phyloP scores from a whole-genome alignment of 2,113 vertebrate species.

The western clawed frog (Xenopus tropicalis) region DNA sequence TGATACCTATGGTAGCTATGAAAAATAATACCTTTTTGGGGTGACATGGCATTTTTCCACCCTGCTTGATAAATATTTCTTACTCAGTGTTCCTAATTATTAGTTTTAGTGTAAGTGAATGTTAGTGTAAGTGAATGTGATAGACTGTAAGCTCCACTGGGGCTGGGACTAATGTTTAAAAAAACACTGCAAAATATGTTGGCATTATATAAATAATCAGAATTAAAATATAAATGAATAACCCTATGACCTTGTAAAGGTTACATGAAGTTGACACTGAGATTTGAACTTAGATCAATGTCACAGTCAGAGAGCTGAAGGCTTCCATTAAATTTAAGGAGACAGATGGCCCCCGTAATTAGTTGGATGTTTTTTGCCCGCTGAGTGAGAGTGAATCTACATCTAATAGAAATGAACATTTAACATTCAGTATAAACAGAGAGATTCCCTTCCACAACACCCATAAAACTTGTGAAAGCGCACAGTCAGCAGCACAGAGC shows the following conservation, averaged over 20 bases:
- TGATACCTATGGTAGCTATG: too few relatives aligned
- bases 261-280: not conserved
- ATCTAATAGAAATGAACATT: constrained; percentile 5
- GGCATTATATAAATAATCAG: too few relatives aligned
- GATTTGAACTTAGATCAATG: not conserved
- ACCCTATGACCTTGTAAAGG: not conserved
- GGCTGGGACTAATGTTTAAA: too few relatives aligned
- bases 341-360: not conserved
- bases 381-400: constrained; percentile 18
- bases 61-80: too few relatives aligned
- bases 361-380: not conserved
- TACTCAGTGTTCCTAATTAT: too few relatives aligned
- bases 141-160: too few relatives aligned
- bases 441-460: constrained; percentile 48
- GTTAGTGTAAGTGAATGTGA: too few relatives aligned
- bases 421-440: constrained; percentile 51
- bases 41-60: too few relatives aligned
- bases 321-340: not conserved
- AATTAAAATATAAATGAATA: too few relatives aligned
- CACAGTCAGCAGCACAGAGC: constrained; percentile 52
- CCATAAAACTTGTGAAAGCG: constrained; percentile 50
- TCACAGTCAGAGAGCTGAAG: not conserved
- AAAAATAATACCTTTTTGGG: too few relatives aligned
- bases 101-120: too few relatives aligned
- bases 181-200: too few relatives aligned